Conservation (phyloP, 2,113 vertebrate species). For the Menura novaehollandiae region DNA sequence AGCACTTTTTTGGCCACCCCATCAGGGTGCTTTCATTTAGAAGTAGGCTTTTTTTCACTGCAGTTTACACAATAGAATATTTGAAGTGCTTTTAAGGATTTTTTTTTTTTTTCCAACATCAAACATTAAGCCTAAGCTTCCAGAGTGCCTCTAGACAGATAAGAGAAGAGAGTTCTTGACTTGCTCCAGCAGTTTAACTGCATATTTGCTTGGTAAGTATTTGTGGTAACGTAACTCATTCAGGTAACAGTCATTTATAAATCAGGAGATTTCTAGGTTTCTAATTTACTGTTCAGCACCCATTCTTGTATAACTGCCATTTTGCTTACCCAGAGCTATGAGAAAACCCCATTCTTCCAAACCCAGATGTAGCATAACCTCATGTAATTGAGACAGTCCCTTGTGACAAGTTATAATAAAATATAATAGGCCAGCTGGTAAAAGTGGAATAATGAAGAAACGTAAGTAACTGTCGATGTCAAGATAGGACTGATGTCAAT, state of each 20-base stretch:
- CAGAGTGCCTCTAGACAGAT: background rate
- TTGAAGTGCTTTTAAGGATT: background rate
- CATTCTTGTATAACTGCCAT: background rate
- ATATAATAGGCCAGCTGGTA: slow-evolving; percentile 23
- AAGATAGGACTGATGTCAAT: background rate
- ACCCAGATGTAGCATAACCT: background rate
- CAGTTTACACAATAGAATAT: background rate
- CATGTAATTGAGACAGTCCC: slow-evolving; percentile 17
- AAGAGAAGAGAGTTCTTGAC: background rate
- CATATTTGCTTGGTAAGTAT: background rate
- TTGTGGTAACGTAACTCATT: background rate
- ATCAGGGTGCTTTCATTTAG: background rate
- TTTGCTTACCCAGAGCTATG: background rate
- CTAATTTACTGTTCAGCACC: background rate
- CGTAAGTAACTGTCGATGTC: background rate
- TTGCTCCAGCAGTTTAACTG: background rate
- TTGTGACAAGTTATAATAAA: background rate
- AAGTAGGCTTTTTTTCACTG: background rate
- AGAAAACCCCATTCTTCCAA: background rate
- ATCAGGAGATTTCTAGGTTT: background rate
- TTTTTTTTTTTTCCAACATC: background rate
- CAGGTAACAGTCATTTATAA: background rate
- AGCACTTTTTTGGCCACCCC: rapidly evolving
- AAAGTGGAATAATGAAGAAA: slow-evolving; percentile 33
- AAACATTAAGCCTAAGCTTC: background rate